Evolutionary conservation across 64 coral and sea anemone species (phyloP), one percentile per base, ranked within the genome.

Genomic region (Catalaphyllia jardinei): DNA sequence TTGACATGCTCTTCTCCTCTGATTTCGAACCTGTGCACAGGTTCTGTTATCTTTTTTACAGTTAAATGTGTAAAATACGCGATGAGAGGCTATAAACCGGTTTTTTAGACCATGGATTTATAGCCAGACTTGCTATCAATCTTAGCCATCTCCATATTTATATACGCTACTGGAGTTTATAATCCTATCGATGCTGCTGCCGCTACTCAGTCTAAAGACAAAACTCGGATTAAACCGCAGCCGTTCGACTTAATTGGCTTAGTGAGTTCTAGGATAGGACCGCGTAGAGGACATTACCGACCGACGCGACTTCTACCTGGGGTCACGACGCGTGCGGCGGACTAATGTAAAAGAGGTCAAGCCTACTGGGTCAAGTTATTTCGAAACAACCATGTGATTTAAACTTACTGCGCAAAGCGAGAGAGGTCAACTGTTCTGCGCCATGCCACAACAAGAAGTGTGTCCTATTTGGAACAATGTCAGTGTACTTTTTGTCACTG

Each of bases 101-200:
- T 69, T 29, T 69, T 69, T n/a, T 20, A 25, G 65, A 9, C n/a
- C 10, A 69, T 69, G 65, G 65, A 69, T 27, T 27, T 10, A 69
- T 69, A 22, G 24, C 18, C 62, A 65, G 62, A 9, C n/a, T 65
- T 46, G 3, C 42, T 57, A 69, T n/a, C 65, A 25, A 25, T 69
- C 65, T 25, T 24, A 69, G 65, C 65, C 65, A 69, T 69, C 65
- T 69, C 22, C 10, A 69, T n/a, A 69, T 69, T 69, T 27, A 69
- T 20, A 69, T n/a, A 69, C 65, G 25, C 65, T n/a, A 69, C 65
- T 69, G n/a, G 65, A 69, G 65, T 69, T 67, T 25, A 69, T n/a
- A 69, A 69, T 69, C 22, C 9, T 69, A 69, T 25, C 20, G n/a
- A 28, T 69, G n/a, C 5, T 69, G n/a, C 65, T 27, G 10, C 65